Base-by-base conservation (phyloP, 2,888 invertebrate species). In the Maniola hyperantus region DNA sequence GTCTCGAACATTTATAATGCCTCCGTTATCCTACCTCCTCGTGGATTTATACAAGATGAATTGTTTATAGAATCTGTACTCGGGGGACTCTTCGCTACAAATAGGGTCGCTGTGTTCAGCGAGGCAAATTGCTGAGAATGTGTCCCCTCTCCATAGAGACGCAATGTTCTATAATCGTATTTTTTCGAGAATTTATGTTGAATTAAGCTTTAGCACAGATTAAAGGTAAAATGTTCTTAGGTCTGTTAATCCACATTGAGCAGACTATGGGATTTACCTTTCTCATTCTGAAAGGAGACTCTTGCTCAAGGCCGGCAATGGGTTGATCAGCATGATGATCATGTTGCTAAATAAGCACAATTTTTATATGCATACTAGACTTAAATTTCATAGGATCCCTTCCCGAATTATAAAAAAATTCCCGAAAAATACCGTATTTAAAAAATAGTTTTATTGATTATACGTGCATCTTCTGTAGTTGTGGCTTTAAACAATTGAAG, bases 101-200 rank as follows among this genome's bases (percentile, higher is more conserved):
- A 83, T 81, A 79, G 84, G 84, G 84, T 86, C 83, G 82, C 78
- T 80, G 85, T n/a, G n/a, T n/a, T n/a, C n/a, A 87, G 85, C 84
- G 80, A 83, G 82, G 86, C 84, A 85, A 87, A 87, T 88, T 85
- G 83, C 79, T 78, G 76, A 75, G 79, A 80, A 78, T 76, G 75
- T 39, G 74, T 75, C 77, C 78, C 83, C 80, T 81, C 71, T 79
- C 80, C 79, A 79, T 79, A 83, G 78, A 75, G 72, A 76, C 74
- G 75, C 80, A 78, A 76, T 78, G 78, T 78, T 81, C 75, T 39
- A 5, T 39, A 84, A 87, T 85, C 79, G 81, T 74, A 80, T 87
- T 87, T 87, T 83, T 82, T 67, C 80, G 73, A 77, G 78, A 79
- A 82, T 84, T 83, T 83, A 79, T 77, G 79, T 79, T 72, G 75